Percentiles rank a stretch among this genome's conserved stretches.
These are phyloP conservation scores for Papilio helenus DNA, from an alignment of 1,140 invertebrate genomes.

Conservation along the genomic window DNA sequence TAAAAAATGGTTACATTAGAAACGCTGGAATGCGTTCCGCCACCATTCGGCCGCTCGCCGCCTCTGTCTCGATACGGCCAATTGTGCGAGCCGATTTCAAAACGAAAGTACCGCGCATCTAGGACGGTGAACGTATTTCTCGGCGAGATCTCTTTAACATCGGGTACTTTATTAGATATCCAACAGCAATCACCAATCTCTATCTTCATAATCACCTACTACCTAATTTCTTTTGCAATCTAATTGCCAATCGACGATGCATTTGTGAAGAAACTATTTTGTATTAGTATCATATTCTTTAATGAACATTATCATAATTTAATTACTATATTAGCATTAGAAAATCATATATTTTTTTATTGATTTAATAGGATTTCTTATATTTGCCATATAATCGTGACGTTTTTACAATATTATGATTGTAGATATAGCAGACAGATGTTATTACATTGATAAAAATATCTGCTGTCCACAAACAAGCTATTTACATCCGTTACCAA, in stretches of 20 bases:
- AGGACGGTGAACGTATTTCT: conserved; percentile 81
- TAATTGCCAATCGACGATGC: neutral
- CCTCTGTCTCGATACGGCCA: conserved; percentile 77
- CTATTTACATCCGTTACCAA: too few relatives aligned
- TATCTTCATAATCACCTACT: neutral
- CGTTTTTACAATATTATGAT: too few relatives aligned
- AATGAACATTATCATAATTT: neutral
- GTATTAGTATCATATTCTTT: neutral
- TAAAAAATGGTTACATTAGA: conserved; percentile 47
- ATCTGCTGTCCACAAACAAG: neutral
- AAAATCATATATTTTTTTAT: neutral
- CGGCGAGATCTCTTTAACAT: conserved; percentile 74
- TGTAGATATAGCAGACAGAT: too few relatives aligned
- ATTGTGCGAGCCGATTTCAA: conserved; percentile 81
- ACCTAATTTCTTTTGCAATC: conserved; percentile 21
- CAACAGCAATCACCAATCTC: neutral
- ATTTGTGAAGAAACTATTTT: neutral
- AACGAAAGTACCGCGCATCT: conserved; percentile 82
- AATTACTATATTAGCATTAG: neutral
- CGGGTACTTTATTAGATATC: conserved; percentile 44
- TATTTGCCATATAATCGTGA: neutral
- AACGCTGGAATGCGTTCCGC: conserved; percentile 68
- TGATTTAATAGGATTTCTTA: neutral
- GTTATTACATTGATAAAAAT: neutral
- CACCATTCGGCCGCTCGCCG: conserved; percentile 61